Evolutionary conservation across 2,888 invertebrate genomes (phyloP), one percentile per base, ranked within the genome.

Genomic region (Fissipunctia ypsillon): DNA sequence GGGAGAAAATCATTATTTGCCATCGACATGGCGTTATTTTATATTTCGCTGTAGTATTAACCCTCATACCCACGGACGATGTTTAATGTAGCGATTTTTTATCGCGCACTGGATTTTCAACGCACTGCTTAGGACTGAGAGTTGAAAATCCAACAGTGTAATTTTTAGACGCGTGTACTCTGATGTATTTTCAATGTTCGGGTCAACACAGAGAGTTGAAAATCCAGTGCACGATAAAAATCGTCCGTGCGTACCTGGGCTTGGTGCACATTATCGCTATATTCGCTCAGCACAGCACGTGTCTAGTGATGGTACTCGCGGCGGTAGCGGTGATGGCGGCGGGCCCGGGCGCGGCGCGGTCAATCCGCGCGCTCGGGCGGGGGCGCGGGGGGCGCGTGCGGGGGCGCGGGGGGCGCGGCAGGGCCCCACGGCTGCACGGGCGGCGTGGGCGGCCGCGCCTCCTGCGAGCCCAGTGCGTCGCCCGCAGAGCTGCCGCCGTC

Each of bases 381-480:
- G 52, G 73, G 74, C 28, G 70, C 66, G 60, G 78, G 81, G 31
- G 68, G 69, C 56, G 79, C 73, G 78, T 82, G 54, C 41, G 56
- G 69, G 78, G 85, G 69, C 16, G 69, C 69, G 56, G 76, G 80
- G 14, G 73, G 65, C 54, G 81, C 73, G 80, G 85, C 69, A 22
- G 67, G 94, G 79, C 90, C 88, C 95, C 95, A 94, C 9, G 95
- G 95, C 88, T 93, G 94, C 84, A 93, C 92, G 88, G 94, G 95
- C 43, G 93, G 93, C 52, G 94, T 91, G 81, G 86, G 90, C 90
- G 76, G 89, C 80, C 65, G 90, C 88, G 56, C 83, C 86, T 61
- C 83, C 83, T 31, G 77, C 81, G 41, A 3, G 50, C 50, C 75
- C 79, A 73, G 88, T 87, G 59, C 76, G 67, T 76, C 80, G 67